Evolutionary conservation across 2,797 vertebrate genomes (phyloP).

Genomic region (Sebastes jordani): DNA sequence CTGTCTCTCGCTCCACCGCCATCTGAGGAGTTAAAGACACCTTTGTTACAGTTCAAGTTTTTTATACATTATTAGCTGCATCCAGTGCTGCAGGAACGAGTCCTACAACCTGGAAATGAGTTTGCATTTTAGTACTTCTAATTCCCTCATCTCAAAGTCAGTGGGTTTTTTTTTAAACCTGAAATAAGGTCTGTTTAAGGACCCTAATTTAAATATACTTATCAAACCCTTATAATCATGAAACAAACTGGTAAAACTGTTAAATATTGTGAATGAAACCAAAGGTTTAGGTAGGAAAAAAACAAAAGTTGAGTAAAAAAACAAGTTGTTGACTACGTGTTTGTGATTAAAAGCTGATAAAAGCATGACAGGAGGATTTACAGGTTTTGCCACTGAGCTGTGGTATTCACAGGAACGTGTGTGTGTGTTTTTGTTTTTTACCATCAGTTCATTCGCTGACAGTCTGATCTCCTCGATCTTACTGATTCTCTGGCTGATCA

Average conservation of each 20-base stretch:
- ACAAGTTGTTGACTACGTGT: background rate
- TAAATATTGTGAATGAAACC: no score
- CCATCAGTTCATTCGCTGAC: constrained; percentile 68
- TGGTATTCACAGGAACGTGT: background rate
- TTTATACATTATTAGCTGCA: background rate
- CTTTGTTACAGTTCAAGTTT: background rate
- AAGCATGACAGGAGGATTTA: background rate
- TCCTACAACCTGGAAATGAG: no score
- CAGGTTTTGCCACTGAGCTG: background rate
- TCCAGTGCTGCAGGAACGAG: no score
- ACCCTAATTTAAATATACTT: background rate
- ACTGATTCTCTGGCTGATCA: constrained; percentile 66
- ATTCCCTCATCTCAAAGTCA: no score
- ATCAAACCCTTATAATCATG: background rate
- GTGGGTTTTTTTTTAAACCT: no score
- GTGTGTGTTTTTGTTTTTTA: constrained; percentile 10
- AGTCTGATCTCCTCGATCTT: constrained; percentile 76
- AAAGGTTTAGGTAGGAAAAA: no score
- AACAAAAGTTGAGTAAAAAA: background rate
- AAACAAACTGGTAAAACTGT: background rate
- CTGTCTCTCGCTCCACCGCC: constrained; percentile 61
- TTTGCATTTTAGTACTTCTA: no score
- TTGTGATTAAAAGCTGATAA: background rate
- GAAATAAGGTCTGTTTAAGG: no score
- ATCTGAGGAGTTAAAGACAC: constrained; percentile 24